Evolutionary conservation across 2,888 invertebrate genomes (phyloP).

Genomic region (Cerastoderma edule): DNA sequence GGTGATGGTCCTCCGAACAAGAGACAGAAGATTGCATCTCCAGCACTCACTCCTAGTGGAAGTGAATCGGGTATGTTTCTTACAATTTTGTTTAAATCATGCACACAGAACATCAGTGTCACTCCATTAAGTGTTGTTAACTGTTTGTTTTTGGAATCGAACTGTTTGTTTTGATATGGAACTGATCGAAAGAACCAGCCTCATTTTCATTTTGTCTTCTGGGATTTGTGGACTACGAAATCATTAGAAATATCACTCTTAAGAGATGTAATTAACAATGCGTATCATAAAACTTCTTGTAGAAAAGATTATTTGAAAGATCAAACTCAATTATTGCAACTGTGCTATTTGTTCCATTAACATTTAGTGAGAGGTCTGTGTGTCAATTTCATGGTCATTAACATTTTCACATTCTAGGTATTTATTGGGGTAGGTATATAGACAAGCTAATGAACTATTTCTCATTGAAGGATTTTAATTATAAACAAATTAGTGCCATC

Average conservation of each 20-base stretch:
- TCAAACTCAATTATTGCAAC: no score
- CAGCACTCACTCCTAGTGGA: slow-evolving; percentile 73
- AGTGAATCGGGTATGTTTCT: slow-evolving; percentile 73
- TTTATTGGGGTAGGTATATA: no score
- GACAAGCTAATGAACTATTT: not conserved
- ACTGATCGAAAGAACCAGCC: slow-evolving; percentile 49
- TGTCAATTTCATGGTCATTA: slow-evolving; percentile 5
- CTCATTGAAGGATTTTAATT: not conserved
- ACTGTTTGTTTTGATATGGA: slow-evolving; percentile 45
- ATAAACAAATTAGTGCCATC: no score
- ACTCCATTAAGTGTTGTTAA: slow-evolving; percentile 9
- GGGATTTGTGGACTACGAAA: slow-evolving; percentile 17
- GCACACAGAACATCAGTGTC: not conserved
- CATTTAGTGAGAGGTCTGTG: no score
- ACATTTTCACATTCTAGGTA: not conserved
- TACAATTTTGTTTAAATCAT: not conserved
- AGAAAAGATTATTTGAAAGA: no score
- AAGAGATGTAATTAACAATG: no score
- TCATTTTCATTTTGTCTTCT: slow-evolving; percentile 50
- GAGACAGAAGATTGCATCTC: slow-evolving; percentile 91
- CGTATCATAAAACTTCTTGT: no score
- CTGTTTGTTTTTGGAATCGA: not conserved
- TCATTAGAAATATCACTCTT: no score
- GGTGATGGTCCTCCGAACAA: slow-evolving; percentile 97
- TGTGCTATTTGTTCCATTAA: no score